phyloP scores from a whole-genome alignment of 2,797 vertebrate species.

The Saxicola maurus region DNA sequence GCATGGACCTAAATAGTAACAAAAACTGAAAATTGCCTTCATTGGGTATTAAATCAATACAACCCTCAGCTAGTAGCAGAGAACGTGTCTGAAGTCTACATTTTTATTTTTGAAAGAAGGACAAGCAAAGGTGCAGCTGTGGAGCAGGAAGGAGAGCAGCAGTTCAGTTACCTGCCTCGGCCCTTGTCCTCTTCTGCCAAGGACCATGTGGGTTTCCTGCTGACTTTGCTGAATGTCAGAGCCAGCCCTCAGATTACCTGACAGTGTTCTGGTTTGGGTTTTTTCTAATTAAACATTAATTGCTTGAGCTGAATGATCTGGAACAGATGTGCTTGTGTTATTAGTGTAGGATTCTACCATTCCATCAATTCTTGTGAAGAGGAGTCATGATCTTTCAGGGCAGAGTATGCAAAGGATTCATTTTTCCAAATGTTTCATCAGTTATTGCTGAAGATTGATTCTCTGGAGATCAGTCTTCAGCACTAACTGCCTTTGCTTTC shows the following conservation, averaged over 20 bases:
- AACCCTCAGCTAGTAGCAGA: neutral
- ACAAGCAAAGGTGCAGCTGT: neutral
- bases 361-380: neutral
- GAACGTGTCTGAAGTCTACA: neutral
- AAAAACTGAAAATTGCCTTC: neutral
- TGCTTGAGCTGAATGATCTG: neutral
- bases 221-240: neutral
- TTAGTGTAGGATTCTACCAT: neutral
- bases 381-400: neutral
- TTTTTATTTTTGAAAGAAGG: neutral
- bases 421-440: neutral
- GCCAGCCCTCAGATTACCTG: neutral
- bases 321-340: neutral
- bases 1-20: neutral
- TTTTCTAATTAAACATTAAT: neutral
- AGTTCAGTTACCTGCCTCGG: accelerated
- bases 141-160: neutral
- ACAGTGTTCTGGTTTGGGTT: neutral
- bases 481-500: neutral
- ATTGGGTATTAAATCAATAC: neutral
- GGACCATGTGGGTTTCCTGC: neutral
- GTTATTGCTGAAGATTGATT: neutral
- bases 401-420: neutral
- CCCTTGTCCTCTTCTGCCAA: neutral
- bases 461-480: neutral